Conservation (phyloP, 92 coral and sea anemone genomes). For the Scolanthus callimorphus region DNA sequence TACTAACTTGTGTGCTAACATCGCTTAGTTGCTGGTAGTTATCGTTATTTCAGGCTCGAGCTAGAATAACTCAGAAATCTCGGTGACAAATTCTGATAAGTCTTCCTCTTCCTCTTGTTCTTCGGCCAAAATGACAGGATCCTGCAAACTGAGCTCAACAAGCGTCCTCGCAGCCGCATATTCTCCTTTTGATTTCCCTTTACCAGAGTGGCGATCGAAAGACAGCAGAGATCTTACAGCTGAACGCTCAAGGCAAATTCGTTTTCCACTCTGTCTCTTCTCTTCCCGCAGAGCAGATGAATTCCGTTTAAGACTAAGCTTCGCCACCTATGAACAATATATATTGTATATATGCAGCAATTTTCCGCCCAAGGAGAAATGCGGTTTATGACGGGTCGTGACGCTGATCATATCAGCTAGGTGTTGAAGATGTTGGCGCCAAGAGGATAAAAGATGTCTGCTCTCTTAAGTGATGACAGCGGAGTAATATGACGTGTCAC, state of each 20-base stretch:
- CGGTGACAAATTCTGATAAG: conserved; percentile 7
- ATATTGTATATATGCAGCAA: no score
- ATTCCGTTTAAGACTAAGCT: conserved; percentile 45
- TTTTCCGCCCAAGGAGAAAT: background rate
- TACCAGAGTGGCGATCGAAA: conserved; percentile 22
- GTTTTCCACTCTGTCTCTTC: conserved; percentile 30
- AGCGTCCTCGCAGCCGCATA: conserved; percentile 41
- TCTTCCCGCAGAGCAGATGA: conserved; percentile 43
- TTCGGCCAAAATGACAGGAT: conserved; percentile 3
- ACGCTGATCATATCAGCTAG: no score
- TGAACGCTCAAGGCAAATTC: conserved; percentile 46
- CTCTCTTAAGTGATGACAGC: no score
- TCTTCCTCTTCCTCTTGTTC: conserved; percentile 9
- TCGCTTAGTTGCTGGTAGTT: conserved; percentile 25
- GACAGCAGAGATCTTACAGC: conserved; percentile 49
- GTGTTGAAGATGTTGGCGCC: no score
- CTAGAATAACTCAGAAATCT: conserved; percentile 20
- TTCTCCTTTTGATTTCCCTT: conserved; percentile 47
- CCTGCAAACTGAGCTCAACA: conserved; percentile 37
- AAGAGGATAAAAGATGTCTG: no score
- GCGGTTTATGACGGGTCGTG: no score
- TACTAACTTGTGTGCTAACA: conserved; percentile 39
- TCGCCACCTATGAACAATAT: conserved; percentile 37
- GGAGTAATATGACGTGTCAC: no score
- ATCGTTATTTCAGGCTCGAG: conserved; percentile 20